A percentile compares a stretch with the other conserved stretches of the same genome.
phyloP scores from a whole-genome alignment of 2,888 invertebrate species.

The Candidula unifasciata region DNA sequence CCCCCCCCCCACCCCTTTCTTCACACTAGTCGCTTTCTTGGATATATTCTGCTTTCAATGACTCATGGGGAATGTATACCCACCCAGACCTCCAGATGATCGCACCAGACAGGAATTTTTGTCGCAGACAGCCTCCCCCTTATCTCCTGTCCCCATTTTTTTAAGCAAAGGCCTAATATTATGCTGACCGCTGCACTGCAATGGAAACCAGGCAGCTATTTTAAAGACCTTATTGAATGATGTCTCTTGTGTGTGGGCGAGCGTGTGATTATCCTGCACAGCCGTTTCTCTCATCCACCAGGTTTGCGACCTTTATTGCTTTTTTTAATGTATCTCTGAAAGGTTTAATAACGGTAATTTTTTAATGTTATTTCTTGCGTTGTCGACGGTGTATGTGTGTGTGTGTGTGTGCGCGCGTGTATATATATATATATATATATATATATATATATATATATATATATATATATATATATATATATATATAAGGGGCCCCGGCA shows the following conservation, averaged over 20 bases:
- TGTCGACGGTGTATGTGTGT: neutral
- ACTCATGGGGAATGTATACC: slow-evolving; percentile 3
- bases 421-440: slow-evolving; percentile 19
- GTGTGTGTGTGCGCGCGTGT: slow-evolving; percentile 21
- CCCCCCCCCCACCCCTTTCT: no score
- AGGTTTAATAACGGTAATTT: no score
- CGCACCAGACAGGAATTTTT: neutral
- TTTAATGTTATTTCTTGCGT: no score
- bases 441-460: neutral
- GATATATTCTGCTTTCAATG: slow-evolving; percentile 21
- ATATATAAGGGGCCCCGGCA: no score
- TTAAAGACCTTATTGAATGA: no score
- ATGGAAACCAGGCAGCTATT: no score
- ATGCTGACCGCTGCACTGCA: neutral
- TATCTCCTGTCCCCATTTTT: no score
- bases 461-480: no score
- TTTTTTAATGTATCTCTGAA: no score
- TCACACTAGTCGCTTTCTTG: neutral
- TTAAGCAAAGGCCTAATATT: slow-evolving; percentile 2
- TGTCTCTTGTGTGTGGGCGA: neutral
- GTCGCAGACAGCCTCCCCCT: neutral
- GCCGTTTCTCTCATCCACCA: no score
- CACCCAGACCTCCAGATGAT: neutral
- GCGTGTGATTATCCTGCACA: no score
- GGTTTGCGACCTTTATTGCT: no score